Evolutionary conservation across 2,888 invertebrate species (phyloP), one percentile per base, ranked within the genome.

Genomic region (Aromia moschata): DNA sequence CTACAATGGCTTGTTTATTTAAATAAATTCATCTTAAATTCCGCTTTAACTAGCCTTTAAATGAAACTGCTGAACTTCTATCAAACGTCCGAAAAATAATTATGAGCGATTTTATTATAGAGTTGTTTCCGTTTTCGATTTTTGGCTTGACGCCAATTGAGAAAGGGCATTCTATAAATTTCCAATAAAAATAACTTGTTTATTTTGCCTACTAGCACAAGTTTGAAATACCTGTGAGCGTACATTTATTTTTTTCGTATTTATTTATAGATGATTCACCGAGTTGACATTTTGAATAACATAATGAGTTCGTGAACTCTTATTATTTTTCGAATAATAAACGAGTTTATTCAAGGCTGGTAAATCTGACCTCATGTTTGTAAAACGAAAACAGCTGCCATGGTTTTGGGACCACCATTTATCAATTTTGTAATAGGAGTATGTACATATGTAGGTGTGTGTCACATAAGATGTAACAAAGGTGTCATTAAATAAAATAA

Each of bases 141-240:
- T 45, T 25, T 45, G 45, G 45, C 45, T 3, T 1, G 15, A 5
- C 0, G 31, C 45, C 31, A 45, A 30, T 2, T 31, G n/a, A 45
- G 30, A 45, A 44, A 30, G 45, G 45, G 15, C 40, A n/a, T 40
- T 40, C 25, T 5, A 9, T 40, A 40, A 17, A 45, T 30, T 43
- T 18, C 2, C 15, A 25, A 44, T 44, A 25, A 43, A 43, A 43
- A 53, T 14, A 43, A 43, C 18, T 41, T 43, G 59, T 56, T 58
- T 55, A 59, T 57, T 54, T 59, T 56, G 41, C 25, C 30, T 30
- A 20, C 49, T 40, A 20, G 52, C 51, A 55, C 45, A 54, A 62
- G 54, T 59, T 59, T 44, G 31, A 61, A 60, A 60, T 47, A 45
- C 46, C 56, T 33, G 45, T 18, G 14, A 41, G 40, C 37, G 38